Base-by-base conservation (phyloP, 2,888 invertebrate genomes). In the Hofmannophila pseudospretella region DNA sequence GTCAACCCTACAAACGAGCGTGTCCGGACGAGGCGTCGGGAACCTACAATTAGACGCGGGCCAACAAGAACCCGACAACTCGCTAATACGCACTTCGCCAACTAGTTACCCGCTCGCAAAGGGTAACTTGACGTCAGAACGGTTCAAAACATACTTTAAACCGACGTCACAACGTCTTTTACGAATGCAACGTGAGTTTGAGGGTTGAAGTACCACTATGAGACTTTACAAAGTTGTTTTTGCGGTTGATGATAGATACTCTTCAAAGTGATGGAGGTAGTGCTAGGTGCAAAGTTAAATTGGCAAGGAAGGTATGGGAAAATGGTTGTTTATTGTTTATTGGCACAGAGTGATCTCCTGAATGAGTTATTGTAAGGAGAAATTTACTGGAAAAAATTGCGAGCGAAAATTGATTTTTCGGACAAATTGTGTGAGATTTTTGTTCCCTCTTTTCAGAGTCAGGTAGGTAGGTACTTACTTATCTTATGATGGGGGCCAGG, bases 41-140 rank as follows among this genome's bases (percentile, higher is more conserved):
- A 80, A 73, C 84, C 85, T 82, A 78, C 84, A 86, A 86, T 86
- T 86, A 86, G 78, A 67, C 58, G 59, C 58, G 54, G 48, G 44
- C 65, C 73, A 79, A 78, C 72, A 77, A 74, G 69, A 77, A 62
- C 60, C 70, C 57, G 58, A 62, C 46, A 51, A 56, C 57, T 60
- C 58, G 70, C 73, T 84, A 81, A 84, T 81, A 81, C 71, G 73
- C 75, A 76, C 75, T 75, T 62, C 60, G 66, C 71, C 68, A 71
- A 65, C 82, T 81, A 81, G 79, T 74, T 71, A 66, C 63, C 58
- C 63, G 51, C 49, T 46, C 40, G 52, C 62, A 57, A n/a, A 59
- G 51, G 34, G 41, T 51, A 43, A 51, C 40, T 33, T 44, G 35
- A 40, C 13, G 23, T 29, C 23, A 39, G 38, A 29, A 32, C 45